Evolutionary conservation across 2,113 vertebrate species (phyloP).

Genomic region (Verasper variegatus): DNA sequence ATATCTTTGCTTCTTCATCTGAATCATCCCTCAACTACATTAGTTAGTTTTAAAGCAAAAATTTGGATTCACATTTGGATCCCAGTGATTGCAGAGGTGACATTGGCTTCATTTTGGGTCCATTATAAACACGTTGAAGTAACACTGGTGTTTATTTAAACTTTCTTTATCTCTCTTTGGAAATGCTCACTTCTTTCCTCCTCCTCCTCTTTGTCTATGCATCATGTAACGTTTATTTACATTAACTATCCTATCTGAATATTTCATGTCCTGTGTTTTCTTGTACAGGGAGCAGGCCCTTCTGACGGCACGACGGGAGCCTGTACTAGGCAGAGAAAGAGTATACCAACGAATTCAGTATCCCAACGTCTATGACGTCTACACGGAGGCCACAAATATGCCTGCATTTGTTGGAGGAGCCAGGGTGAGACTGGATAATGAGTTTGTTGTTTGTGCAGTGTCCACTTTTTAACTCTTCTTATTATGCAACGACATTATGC

Average conservation of each 20-base stretch:
- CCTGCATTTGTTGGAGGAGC: conserved; percentile 95
- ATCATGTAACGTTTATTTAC: neutral
- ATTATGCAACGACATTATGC: too few relatives aligned
- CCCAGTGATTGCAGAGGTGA: conserved; percentile 2
- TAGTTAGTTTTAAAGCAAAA: neutral
- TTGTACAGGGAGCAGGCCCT: conserved; percentile 90
- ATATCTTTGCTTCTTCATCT: conserved; percentile 37
- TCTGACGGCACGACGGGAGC: conserved; percentile 85
- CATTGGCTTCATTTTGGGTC: neutral
- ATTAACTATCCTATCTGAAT: neutral
- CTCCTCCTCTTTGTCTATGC: neutral
- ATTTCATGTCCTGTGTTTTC: neutral
- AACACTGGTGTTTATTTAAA: neutral
- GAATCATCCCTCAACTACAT: conserved; percentile 35
- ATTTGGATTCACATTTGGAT: neutral
- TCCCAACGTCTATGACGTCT: conserved; percentile 93
- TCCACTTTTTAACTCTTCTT: neutral
- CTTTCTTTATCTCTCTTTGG: neutral
- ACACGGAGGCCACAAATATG: conserved; percentile 90
- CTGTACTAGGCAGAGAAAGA: conserved; percentile 86
- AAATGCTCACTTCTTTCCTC: neutral
- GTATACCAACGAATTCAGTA: conserved; percentile 88
- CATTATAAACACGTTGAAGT: neutral
- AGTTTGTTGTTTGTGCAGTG: neutral
- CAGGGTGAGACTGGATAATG: conserved; percentile 82